Evolutionary conservation across 2,888 invertebrate genomes (phyloP).

Genomic region (Dilophus febrilis): DNA sequence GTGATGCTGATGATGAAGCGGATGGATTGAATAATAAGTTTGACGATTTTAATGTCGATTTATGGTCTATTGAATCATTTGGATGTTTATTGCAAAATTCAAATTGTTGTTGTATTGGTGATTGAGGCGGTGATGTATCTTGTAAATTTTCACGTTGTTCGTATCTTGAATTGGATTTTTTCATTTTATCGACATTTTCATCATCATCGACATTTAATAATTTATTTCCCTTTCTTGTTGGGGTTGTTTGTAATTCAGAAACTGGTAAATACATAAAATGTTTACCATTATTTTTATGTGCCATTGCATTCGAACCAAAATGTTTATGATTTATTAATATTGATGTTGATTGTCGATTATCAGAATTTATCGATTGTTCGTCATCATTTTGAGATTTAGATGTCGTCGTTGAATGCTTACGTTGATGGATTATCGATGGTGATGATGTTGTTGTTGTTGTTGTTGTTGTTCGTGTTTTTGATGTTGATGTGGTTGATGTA

Average conservation of each 20-base stretch:
- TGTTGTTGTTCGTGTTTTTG: neutral
- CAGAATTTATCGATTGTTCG: too few species aligned
- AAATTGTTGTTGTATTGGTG: neutral
- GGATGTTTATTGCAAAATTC: too few species aligned
- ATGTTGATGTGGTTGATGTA: conserved; percentile 5
- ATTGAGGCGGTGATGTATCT: conserved; percentile 5
- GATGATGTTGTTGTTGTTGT: neutral
- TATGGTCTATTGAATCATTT: too few species aligned
- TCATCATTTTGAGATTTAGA: too few species aligned
- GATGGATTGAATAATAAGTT: too few species aligned
- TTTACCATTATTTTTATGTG: too few species aligned
- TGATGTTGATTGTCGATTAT: too few species aligned
- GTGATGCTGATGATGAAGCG: neutral
- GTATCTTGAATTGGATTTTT: neutral
- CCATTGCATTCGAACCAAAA: too few species aligned
- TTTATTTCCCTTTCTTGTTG: too few species aligned
- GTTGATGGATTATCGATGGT: neutral
- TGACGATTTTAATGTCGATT: too few species aligned
- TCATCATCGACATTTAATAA: neutral
- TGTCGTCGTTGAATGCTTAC: conserved; percentile 36
- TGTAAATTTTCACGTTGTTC: conserved; percentile 6
- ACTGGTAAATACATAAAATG: conserved; percentile 58
- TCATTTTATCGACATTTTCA: neutral
- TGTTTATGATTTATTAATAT: too few species aligned
- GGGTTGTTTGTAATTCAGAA: conserved; percentile 6